These are phyloP conservation scores for Strigops habroptila DNA, from an alignment of 2,113 vertebrate genomes.

Conservation along the genomic window DNA sequence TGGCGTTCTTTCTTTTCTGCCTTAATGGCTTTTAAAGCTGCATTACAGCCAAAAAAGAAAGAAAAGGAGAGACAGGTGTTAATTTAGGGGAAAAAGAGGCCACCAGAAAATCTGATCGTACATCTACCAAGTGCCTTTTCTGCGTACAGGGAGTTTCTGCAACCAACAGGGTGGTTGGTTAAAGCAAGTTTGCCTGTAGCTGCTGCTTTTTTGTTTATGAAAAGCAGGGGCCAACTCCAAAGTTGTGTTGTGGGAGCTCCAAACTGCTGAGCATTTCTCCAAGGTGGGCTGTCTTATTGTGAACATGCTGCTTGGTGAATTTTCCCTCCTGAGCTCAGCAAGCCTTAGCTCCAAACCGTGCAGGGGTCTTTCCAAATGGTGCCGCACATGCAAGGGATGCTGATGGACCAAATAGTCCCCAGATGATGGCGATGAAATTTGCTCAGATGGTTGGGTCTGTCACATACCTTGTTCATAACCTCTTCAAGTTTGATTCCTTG, in stretches of 20 bases:
- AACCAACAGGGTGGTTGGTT: background rate
- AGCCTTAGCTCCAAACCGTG: background rate
- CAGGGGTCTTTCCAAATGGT: background rate
- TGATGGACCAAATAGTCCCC: background rate
- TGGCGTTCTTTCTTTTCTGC: background rate
- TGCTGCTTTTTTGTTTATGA: background rate
- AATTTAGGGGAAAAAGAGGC: background rate
- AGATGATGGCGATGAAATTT: background rate
- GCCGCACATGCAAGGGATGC: accelerated
- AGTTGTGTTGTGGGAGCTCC: background rate
- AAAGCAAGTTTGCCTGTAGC: background rate
- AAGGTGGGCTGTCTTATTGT: accelerated
- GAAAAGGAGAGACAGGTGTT: background rate
- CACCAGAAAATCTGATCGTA: background rate
- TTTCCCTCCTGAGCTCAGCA: background rate
- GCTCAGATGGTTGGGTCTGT: accelerated
- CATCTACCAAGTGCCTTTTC: background rate
- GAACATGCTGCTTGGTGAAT: accelerated
- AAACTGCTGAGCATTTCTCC: background rate
- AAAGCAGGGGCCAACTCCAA: background rate
- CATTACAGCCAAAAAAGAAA: background rate
- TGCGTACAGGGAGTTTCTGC: background rate
- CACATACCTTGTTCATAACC: background rate
- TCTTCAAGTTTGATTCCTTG: background rate
- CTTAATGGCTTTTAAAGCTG: background rate